A percentile compares a stretch with the other conserved stretches of the same genome.
These are phyloP conservation scores for Nibea coibor DNA, from an alignment of 2,113 vertebrate genomes.

Conservation along the genomic window DNA sequence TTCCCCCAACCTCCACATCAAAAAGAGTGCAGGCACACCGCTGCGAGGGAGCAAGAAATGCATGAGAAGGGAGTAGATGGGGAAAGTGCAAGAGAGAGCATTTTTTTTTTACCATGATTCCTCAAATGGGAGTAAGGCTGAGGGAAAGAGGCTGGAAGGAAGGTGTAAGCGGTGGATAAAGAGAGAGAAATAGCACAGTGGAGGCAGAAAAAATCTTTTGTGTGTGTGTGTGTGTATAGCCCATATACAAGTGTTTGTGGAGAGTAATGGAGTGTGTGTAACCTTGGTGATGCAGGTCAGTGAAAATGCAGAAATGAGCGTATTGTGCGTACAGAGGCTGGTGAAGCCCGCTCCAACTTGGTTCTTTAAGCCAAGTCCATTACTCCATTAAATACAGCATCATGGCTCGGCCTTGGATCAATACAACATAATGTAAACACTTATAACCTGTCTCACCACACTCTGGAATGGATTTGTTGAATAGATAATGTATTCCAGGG, in stretches of 20 bases:
- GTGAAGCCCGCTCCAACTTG: conserved; percentile 33
- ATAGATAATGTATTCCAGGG: conserved; percentile 53
- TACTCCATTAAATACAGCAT: conserved; percentile 72
- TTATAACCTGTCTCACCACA: conserved; percentile 52
- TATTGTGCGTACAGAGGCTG: conserved; percentile 37
- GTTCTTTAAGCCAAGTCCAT: conserved; percentile 61
- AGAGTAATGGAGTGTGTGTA: conserved; percentile 63
- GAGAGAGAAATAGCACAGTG: conserved; percentile 48
- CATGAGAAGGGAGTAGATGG: conserved; percentile 50
- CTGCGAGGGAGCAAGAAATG: conserved; percentile 57
- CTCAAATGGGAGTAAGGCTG: conserved; percentile 45
- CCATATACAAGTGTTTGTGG: conserved; percentile 36
- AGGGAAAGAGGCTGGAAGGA: conserved; percentile 29
- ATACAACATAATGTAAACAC: conserved; percentile 63
- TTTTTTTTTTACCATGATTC: conserved; percentile 41
- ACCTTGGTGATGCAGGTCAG: conserved; percentile 61
- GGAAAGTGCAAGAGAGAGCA: conserved; percentile 51
- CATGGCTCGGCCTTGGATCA: conserved; percentile 66
- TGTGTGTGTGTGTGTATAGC: conserved; percentile 35
- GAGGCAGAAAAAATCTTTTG: conserved; percentile 21
- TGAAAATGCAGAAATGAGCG: conserved; percentile 56
- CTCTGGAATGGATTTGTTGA: conserved; percentile 56
- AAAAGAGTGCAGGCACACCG: conserved; percentile 57
- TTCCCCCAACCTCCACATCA: conserved; percentile 53
- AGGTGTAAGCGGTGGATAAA: conserved; percentile 49